Base-by-base conservation (phyloP, 2,888 invertebrate genomes). In the Meta bourneti region DNA sequence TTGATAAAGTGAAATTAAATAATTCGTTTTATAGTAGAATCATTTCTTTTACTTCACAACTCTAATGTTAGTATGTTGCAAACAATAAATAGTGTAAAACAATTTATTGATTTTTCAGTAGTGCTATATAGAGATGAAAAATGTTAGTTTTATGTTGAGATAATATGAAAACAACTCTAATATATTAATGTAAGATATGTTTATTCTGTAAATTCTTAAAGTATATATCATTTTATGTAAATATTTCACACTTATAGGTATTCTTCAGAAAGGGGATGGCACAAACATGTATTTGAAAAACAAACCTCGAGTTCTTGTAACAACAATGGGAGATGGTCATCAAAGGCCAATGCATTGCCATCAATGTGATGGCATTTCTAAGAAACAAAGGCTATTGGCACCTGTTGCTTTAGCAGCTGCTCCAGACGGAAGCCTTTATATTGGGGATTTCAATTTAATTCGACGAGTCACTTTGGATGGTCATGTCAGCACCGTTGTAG, bases 261-360 rank as follows among this genome's bases (percentile, higher is more conserved):
- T 99, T 93, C 96, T 99, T 77, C 99, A 99, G 95, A 99, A 99
- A 95, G 99, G 99, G 71, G 98, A 99, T 94, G 99, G 99, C 87
- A 98, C 98, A 2, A 97, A 98, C 75, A 96, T 99, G 69, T 98
- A 99, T 95, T 96, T 99, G 95, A 98, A 98, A 94, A 97, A 98
- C 94, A 98, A 98, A 93, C 95, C 95, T 1, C 94, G 95, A 92
- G 94, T 95, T 72, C 97, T 99, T 7, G 97, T 95, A 7, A 98
- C 98, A 77, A 97, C 98, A 0, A 97, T 98, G 97, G 99, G 98
- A 19, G 98, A 98, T 19, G 98, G 98, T 0, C 96, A 98, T 86
- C 98, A 98, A 94, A 96, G 99, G 78, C 96, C 97, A 6, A 95
- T 99, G 69, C 97, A 97, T 93, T 98, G 98, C 95, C 97, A 97